These are phyloP conservation scores for Acleris laterana DNA, from an alignment of 2,888 invertebrate species.

Conservation along the genomic window DNA sequence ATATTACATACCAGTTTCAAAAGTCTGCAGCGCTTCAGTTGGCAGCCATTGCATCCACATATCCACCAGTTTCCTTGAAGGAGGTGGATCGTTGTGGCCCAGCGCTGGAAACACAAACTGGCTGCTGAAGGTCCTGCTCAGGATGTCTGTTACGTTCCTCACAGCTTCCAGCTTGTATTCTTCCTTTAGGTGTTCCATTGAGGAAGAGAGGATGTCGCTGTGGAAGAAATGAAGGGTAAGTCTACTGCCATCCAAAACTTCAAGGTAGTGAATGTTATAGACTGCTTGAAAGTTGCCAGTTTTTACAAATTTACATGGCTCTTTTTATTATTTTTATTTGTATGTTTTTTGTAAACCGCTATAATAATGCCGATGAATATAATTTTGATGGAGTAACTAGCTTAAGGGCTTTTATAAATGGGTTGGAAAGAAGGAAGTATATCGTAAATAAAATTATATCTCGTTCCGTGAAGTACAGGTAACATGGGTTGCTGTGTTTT, in stretches of 20 bases:
- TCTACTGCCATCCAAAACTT: neutral
- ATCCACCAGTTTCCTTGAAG: conserved; percentile 87
- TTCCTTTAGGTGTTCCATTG: conserved; percentile 87
- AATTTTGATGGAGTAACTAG: too few species aligned
- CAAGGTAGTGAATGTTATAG: neutral
- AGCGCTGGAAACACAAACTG: conserved; percentile 95
- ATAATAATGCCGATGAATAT: too few species aligned
- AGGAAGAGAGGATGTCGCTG: conserved; percentile 94
- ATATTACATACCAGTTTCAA: conserved; percentile 88
- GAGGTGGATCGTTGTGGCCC: conserved; percentile 93
- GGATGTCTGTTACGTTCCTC: conserved; percentile 91
- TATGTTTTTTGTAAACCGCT: too few species aligned
- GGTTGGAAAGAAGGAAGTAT: too few species aligned
- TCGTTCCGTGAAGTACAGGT: too few species aligned
- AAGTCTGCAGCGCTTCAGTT: conserved; percentile 91
- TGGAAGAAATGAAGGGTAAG: conserved; percentile 47
- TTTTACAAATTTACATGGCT: too few species aligned
- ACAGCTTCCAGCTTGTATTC: conserved; percentile 89
- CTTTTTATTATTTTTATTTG: too few species aligned
- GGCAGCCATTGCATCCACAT: conserved; percentile 95
- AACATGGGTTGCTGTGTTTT: too few species aligned
- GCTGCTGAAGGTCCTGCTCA: conserved; percentile 92
- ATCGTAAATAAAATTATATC: too few species aligned
- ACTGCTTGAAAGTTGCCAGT: too few species aligned
- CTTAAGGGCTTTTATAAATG: too few species aligned